Evolutionary conservation across 2,113 vertebrate species (phyloP).

Genomic region (Brevimyrus niger): DNA sequence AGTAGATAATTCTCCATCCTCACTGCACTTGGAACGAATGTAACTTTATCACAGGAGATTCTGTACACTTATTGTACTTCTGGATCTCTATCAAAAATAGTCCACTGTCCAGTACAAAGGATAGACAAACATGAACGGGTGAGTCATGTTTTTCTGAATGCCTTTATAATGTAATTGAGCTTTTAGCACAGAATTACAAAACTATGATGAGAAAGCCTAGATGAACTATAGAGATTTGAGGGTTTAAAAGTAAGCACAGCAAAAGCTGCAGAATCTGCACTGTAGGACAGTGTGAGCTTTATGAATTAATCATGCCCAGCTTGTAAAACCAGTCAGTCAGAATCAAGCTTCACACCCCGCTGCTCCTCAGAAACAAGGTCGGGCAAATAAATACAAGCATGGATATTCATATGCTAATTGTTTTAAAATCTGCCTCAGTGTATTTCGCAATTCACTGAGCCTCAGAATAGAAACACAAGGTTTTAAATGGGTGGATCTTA

Average conservation of each 20-base stretch:
- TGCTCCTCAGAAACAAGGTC: constrained; percentile 4
- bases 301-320: constrained; percentile 9
- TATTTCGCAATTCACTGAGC: background rate
- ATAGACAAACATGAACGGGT: background rate
- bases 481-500: background rate
- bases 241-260: background rate
- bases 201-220: background rate
- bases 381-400: background rate
- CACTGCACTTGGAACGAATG: background rate
- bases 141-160: background rate
- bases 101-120: background rate
- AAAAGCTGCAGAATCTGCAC: background rate
- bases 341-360: background rate
- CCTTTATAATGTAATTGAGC: background rate
- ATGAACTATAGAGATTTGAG: background rate
- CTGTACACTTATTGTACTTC: background rate
- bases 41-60: background rate
- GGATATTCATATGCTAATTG: constrained; percentile 3
- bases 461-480: background rate
- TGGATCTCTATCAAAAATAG: background rate
- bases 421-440: background rate
- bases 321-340: constrained; percentile 19
- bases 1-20: background rate
- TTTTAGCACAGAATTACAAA: background rate
- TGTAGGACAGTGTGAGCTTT: background rate